Conservation (phyloP, 2,888 invertebrate genomes). For the Plebejus argus region DNA sequence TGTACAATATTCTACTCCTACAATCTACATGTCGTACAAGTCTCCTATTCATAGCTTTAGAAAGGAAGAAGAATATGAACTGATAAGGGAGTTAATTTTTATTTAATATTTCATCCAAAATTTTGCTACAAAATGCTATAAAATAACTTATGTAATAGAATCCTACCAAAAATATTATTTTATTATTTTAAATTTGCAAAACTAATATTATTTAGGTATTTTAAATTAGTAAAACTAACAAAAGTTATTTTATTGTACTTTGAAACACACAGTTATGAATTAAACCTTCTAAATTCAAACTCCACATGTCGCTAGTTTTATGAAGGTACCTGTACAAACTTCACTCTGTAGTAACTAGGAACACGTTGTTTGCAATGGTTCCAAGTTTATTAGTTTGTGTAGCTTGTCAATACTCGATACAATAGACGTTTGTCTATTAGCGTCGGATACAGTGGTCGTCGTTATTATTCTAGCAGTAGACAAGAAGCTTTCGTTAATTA, state of each 20-base stretch:
- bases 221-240: not conserved
- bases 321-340: conserved; percentile 11
- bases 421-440: not conserved
- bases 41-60: no score
- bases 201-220: no score
- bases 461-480: not conserved
- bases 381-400: conserved; percentile 1
- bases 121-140: no score
- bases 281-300: not conserved
- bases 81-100: no score
- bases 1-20: no score
- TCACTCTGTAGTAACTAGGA: not conserved
- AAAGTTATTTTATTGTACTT: not conserved
- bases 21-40: no score
- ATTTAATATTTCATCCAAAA: no score
- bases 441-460: not conserved
- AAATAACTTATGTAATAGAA: no score
- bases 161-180: no score
- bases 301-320: not conserved
- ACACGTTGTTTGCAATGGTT: not conserved
- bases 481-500: not conserved
- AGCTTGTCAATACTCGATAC: conserved; percentile 3
- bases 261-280: not conserved
- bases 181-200: no score
- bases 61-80: no score